Evolutionary conservation across 2,888 invertebrate genomes (phyloP).

Genomic region (Pristionchus arcanus): DNA sequence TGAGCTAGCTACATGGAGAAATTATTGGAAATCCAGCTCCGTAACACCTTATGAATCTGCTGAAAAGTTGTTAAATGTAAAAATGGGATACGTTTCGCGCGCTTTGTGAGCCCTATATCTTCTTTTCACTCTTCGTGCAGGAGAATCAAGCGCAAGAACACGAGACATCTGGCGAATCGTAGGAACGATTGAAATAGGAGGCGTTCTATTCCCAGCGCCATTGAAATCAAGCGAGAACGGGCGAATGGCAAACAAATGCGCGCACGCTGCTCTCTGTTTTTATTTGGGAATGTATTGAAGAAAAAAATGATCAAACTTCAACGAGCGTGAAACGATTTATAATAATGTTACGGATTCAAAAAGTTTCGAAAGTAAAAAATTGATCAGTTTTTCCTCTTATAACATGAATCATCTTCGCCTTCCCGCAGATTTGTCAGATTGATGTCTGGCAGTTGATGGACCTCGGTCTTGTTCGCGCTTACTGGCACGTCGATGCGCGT

Average conservation of each 20-base stretch:
- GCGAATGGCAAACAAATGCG: conserved; percentile 1
- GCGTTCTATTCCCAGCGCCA: not conserved
- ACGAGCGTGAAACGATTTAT: not conserved
- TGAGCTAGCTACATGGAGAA: not conserved
- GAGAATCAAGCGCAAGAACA: too few relatives aligned
- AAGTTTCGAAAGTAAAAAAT: not conserved
- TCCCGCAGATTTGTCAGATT: conserved; percentile 8
- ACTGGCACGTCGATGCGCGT: not conserved
- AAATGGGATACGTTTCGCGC: too few relatives aligned
- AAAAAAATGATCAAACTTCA: not conserved
- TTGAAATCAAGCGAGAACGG: not conserved
- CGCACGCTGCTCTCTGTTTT: not conserved
- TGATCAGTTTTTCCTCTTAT: conserved; percentile 16
- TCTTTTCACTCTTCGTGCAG: too few relatives aligned
- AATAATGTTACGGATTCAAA: not conserved
- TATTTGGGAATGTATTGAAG: not conserved
- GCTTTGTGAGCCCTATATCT: too few relatives aligned
- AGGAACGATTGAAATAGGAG: not conserved
- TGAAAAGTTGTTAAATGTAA: too few relatives aligned
- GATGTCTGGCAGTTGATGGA: conserved; percentile 14
- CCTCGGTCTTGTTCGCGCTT: not conserved
- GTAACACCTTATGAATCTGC: too few relatives aligned
- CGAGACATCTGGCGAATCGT: not conserved
- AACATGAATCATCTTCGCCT: conserved; percentile 41
- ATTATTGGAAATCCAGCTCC: too few relatives aligned